Evolutionary conservation across 2,797 vertebrate genomes (phyloP).

Genomic region (Podargus strigoides): DNA sequence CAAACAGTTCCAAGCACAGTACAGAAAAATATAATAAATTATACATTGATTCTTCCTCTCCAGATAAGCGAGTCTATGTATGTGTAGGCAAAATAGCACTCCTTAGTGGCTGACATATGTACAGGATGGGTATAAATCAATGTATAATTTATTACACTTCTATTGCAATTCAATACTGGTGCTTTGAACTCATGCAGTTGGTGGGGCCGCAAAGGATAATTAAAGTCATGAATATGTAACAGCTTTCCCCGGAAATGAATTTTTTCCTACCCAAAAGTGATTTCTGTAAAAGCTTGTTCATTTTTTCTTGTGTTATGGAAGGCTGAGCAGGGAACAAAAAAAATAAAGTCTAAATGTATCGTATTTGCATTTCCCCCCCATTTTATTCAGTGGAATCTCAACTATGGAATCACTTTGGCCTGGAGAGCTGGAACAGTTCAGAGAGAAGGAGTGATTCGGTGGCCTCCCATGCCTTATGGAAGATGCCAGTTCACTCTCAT

Average conservation of each 20-base stretch:
- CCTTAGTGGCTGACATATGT: neutral
- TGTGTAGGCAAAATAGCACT: neutral
- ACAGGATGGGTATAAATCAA: neutral
- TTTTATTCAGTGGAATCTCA: neutral
- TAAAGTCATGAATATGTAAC: neutral
- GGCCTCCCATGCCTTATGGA: neutral
- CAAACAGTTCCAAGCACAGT: slow-evolving; percentile 1
- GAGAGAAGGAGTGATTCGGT: neutral
- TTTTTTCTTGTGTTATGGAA: neutral
- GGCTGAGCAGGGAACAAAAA: neutral
- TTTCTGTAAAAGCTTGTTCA: neutral
- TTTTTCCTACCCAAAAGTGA: neutral
- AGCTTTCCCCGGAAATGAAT: neutral
- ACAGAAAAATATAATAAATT: slow-evolving; percentile 7
- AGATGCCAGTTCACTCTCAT: neutral
- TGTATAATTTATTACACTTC: slow-evolving; percentile 6
- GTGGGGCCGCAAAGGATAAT: neutral
- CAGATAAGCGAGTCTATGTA: neutral
- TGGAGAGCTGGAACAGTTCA: neutral
- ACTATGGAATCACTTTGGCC: neutral
- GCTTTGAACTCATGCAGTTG: neutral
- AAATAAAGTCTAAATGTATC: neutral
- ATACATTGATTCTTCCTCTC: neutral
- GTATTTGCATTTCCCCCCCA: neutral
- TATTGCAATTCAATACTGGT: neutral